A percentile compares a stretch with the other conserved stretches of the same genome.
Conservation (phyloP, 2,113 vertebrate genomes). For the Porphyrio hochstetteri region DNA sequence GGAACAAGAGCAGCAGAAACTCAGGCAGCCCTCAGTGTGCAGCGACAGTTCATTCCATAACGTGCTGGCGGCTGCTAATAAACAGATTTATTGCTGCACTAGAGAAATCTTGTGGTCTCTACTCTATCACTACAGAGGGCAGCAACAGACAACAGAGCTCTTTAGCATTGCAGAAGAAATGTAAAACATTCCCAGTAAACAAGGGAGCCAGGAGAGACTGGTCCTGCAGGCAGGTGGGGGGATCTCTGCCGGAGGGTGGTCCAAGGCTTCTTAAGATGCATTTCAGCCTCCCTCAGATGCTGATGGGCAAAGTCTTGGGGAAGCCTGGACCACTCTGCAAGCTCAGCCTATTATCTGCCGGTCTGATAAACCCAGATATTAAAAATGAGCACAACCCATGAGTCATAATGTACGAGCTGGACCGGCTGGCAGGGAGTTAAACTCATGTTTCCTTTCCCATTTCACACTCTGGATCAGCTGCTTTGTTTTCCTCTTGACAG, state of each 20-base stretch:
- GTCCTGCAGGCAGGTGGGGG: neutral
- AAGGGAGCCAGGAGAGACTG: slow-evolving; percentile 44
- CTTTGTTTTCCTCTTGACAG: neutral
- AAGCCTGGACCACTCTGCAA: neutral
- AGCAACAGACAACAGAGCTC: slow-evolving; percentile 80
- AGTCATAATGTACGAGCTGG: neutral
- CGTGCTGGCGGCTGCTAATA: neutral
- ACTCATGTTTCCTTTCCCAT: neutral
- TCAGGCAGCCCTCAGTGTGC: neutral
- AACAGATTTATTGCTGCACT: neutral
- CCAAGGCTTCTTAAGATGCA: neutral
- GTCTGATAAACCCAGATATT: neutral
- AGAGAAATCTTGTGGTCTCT: slow-evolving; percentile 69
- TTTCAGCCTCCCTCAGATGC: neutral
- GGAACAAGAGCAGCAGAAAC: neutral
- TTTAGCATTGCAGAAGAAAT: slow-evolving; percentile 35
- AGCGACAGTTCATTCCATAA: accelerated
- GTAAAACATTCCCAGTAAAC: slow-evolving; percentile 63
- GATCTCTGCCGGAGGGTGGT: neutral
- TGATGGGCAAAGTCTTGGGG: neutral
- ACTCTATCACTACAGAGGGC: slow-evolving; percentile 80
- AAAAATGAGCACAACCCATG: neutral
- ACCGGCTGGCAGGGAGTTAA: accelerated
- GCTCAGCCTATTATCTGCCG: neutral
- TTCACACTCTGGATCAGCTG: neutral